phyloP scores from a whole-genome alignment of 2,113 vertebrate genomes.

The Salvelinus alpinus region DNA sequence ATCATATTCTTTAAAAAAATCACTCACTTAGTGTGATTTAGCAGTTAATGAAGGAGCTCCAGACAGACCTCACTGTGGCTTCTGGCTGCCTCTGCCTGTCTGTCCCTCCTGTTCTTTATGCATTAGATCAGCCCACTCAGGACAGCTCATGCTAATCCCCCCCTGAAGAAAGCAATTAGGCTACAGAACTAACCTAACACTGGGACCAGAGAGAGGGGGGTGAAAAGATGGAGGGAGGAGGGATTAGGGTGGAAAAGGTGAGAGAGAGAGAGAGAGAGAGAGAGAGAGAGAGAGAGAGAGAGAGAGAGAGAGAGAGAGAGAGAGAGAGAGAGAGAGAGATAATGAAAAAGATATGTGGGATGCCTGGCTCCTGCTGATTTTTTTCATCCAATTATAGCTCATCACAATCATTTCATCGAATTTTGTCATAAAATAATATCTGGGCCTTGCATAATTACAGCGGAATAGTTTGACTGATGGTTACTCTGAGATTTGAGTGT shows the following conservation, averaged over 20 bases:
- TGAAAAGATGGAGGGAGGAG: conserved; percentile 14
- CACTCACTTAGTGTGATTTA: conserved; percentile 35
- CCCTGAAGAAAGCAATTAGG: conserved; percentile 77
- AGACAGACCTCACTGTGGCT: conserved; percentile 36
- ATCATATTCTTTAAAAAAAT: background rate
- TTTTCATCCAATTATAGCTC: conserved; percentile 58
- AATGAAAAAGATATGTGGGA: background rate
- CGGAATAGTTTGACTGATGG: conserved; percentile 37
- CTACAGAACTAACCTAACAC: conserved; percentile 60
- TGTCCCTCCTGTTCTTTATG: conserved; percentile 52
- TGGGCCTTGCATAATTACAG: conserved; percentile 60
- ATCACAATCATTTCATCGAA: conserved; percentile 63
- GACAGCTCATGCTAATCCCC: conserved; percentile 72
- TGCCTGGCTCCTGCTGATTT: conserved; percentile 29
- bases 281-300: conserved; percentile 6
- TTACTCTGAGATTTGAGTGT: conserved; percentile 1
- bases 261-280: background rate
- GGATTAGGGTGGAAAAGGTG: too few relatives aligned
- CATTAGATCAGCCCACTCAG: conserved; percentile 66
- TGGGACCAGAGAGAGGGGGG: conserved; percentile 38
- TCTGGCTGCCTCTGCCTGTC: conserved; percentile 32
- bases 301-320: conserved; percentile 14
- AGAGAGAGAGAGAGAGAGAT: conserved; percentile 10
- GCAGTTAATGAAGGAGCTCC: conserved; percentile 47
- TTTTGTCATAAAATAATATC: conserved; percentile 60